A percentile compares a stretch with the other conserved stretches of the same genome.
Conservation (phyloP, 2,888 invertebrate species). For the Clivina fossor region DNA sequence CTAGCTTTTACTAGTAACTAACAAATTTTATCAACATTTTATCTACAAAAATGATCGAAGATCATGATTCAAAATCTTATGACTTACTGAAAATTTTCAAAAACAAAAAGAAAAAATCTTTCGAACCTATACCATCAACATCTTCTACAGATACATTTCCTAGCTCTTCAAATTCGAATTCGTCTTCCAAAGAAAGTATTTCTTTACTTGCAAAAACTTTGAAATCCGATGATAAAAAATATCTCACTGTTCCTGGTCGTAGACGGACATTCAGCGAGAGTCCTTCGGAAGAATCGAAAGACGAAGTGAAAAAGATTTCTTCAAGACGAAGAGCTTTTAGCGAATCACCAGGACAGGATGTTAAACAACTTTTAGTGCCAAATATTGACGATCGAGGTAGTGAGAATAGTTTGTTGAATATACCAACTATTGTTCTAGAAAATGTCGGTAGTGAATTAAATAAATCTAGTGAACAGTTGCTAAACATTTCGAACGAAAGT, state of each 20-base stretch:
- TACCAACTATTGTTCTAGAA: conserved; percentile 19
- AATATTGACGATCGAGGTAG: too few species aligned
- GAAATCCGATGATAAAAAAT: background rate
- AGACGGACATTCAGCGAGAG: conserved; percentile 4
- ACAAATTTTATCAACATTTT: too few species aligned
- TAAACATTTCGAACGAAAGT: conserved; percentile 7
- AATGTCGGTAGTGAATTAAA: background rate
- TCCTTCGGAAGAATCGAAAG: background rate
- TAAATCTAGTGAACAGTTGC: conserved; percentile 1
- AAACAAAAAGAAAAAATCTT: conserved; percentile 24
- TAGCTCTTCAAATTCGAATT: conserved; percentile 10
- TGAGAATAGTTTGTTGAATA: conserved; percentile 9
- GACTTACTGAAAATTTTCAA: conserved; percentile 20
- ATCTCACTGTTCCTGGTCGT: conserved; percentile 5
- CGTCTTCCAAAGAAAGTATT: conserved; percentile 19
- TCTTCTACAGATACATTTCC: conserved; percentile 16
- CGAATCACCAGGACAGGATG: background rate
- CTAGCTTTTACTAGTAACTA: too few species aligned
- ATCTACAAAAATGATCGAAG: conserved; percentile 23
- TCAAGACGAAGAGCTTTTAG: conserved; percentile 17
- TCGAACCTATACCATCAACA: conserved; percentile 22
- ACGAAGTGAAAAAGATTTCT: background rate
- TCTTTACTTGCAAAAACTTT: background rate
- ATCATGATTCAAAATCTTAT: conserved; percentile 18
- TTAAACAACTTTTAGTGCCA: too few species aligned